Percentiles rank a stretch among this genome's conserved stretches.
These are phyloP conservation scores for Sarcophaga carnaria DNA, from an alignment of 2,888 invertebrate genomes.

Conservation along the genomic window DNA sequence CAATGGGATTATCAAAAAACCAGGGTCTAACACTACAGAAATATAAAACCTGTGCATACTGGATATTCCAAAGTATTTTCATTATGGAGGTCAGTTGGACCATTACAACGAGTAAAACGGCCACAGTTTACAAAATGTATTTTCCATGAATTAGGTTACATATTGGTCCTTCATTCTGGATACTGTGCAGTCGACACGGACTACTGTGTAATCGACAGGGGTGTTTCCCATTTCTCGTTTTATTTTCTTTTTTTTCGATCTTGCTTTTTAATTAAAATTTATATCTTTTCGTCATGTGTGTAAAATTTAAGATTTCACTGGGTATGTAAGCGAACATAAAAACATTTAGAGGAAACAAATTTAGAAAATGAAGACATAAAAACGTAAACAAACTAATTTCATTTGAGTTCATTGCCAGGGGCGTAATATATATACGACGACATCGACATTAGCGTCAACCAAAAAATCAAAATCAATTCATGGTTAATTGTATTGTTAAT, in stretches of 20 bases:
- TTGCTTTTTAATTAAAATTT: slow-evolving; percentile 31
- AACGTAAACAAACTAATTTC: slow-evolving; percentile 37
- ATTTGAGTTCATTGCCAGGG: slow-evolving; percentile 66
- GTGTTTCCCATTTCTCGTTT: neutral
- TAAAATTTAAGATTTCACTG: slow-evolving; percentile 27
- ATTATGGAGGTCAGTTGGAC: too few species aligned
- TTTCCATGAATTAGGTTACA: too few species aligned
- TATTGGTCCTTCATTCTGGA: too few species aligned
- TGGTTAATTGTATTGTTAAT: slow-evolving; percentile 21
- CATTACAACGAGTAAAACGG: too few species aligned
- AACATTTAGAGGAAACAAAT: neutral
- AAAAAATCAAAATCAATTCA: slow-evolving; percentile 32
- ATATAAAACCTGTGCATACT: too few species aligned
- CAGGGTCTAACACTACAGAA: too few species aligned
- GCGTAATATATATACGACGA: slow-evolving; percentile 26
- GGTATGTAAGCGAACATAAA: slow-evolving; percentile 57
- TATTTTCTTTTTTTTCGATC: slow-evolving; percentile 3
- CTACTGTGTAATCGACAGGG: neutral
- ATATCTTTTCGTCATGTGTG: slow-evolving; percentile 51
- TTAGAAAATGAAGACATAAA: neutral
- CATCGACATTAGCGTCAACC: neutral
- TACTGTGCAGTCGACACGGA: too few species aligned
- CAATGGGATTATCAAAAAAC: too few species aligned
- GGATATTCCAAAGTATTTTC: too few species aligned
- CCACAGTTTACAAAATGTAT: too few species aligned